Percentiles rank a stretch among this genome's conserved stretches.
phyloP scores from a whole-genome alignment of 2,113 vertebrate genomes.

The Spea multiplicata region DNA sequence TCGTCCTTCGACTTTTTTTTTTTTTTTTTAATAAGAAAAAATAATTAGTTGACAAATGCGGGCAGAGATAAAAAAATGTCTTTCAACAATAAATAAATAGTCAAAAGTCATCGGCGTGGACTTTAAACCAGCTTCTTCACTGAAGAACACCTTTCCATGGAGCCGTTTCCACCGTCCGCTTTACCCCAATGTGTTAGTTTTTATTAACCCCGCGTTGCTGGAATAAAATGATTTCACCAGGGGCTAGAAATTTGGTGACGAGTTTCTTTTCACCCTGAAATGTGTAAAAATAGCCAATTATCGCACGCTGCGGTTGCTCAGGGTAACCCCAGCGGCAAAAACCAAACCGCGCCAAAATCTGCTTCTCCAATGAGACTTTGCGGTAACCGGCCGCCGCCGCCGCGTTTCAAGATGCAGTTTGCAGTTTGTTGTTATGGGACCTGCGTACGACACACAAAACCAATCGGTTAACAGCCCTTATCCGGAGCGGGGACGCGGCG shows the following conservation, averaged over 20 bases:
- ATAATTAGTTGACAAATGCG: slow-evolving; percentile 84
- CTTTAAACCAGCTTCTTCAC: slow-evolving; percentile 84
- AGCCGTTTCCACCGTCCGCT: slow-evolving; percentile 61
- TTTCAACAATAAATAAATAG: slow-evolving; percentile 87
- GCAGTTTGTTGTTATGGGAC: slow-evolving; percentile 98
- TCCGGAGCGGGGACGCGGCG: background rate
- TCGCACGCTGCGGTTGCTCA: background rate
- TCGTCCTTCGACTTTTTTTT: slow-evolving; percentile 4
- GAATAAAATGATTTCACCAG: too few species aligned
- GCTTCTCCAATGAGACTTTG: slow-evolving; percentile 71
- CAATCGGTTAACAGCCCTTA: slow-evolving; percentile 54
- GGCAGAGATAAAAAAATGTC: slow-evolving; percentile 84
- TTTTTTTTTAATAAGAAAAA: slow-evolving; percentile 71
- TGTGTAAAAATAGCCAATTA: too few species aligned
- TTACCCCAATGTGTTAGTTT: background rate
- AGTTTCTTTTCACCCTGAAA: too few species aligned
- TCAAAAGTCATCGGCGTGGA: slow-evolving; percentile 77
- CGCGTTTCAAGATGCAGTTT: slow-evolving; percentile 88
- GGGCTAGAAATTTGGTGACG: too few species aligned
- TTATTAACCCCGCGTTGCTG: too few species aligned
- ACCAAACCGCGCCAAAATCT: slow-evolving; percentile 70
- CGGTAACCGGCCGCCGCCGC: slow-evolving; percentile 79
- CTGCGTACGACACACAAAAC: slow-evolving; percentile 81
- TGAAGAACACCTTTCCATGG: slow-evolving; percentile 80
- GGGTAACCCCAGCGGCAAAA: background rate